phyloP scores from a whole-genome alignment of 2,797 vertebrate species.

The Triplophysa bombifrons region DNA sequence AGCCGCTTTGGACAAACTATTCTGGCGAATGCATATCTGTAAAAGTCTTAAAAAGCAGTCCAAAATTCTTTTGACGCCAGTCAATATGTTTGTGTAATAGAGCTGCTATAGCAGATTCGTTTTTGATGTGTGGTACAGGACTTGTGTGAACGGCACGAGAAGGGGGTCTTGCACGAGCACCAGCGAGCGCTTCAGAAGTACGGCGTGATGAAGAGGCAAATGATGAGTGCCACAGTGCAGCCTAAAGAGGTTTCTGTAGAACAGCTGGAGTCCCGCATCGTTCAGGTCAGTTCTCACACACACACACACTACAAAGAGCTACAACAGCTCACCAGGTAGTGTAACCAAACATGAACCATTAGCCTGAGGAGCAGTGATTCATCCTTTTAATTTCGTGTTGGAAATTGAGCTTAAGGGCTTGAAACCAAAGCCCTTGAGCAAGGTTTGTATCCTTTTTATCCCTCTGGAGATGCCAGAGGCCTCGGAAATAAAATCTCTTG shows the following conservation, averaged over 20 bases:
- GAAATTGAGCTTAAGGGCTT: constrained; percentile 18
- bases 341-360: not conserved
- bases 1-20: no score
- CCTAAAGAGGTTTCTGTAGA: constrained; percentile 89
- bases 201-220: constrained; percentile 93
- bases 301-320: not conserved
- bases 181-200: constrained; percentile 94
- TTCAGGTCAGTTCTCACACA: constrained; percentile 80
- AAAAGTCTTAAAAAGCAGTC: not conserved
- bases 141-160: constrained; percentile 96
- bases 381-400: constrained; percentile 9
- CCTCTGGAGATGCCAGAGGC: not conserved
- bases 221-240: constrained; percentile 88
- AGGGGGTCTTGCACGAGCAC: constrained; percentile 92
- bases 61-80: not conserved
- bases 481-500: not conserved
- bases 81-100: not conserved
- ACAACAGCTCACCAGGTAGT: not conserved
- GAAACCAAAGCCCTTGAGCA: constrained; percentile 30
- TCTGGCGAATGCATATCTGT: no score
- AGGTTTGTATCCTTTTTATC: constrained; percentile 1
- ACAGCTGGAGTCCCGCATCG: constrained; percentile 93
- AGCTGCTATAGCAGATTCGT: not conserved
- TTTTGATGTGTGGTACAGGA: constrained; percentile 74
- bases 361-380: not conserved